Evolutionary conservation across 2,888 invertebrate genomes (phyloP), one percentile per base, ranked within the genome.

Genomic region (Metallyticus violacea): DNA sequence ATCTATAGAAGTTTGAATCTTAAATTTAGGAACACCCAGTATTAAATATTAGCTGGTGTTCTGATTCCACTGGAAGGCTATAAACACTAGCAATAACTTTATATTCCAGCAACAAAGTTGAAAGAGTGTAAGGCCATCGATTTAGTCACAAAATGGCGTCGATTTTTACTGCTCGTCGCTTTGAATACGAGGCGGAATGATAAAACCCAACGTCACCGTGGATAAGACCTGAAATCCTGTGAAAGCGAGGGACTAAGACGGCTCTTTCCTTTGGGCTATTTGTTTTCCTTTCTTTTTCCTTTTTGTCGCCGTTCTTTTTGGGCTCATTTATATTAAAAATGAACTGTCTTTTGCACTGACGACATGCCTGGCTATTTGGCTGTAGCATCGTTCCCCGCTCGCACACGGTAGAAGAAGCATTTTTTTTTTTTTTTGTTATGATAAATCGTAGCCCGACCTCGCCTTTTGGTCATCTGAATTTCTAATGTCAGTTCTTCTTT

Each of bases 401-500:
- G 86, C 78, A 82, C 82, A 26, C 77, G 40, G 83, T 83, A 83
- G n/a, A 62, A 40, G 40, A 7, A 30, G 30, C 30, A 6, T 86
- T 86, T 81, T 62, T 81, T 83, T 26, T 82, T 79, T 22, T 86
- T 40, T 76, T 86, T 81, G 26, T 87, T 85, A 78, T 87, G 87
- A 87, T 87, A 87, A 86, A 87, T 87, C 87, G 87, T 79, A 76
- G 83, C 77, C 26, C 82, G 85, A 89, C 90, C 90, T 90, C 89
- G 90, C 90, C 90, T 89, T 90, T 89, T 90, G 91, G 91, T 91
- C 91, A 91, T 91, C 91, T 91, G 91, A 91, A 91, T 91, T 91
- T 91, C 91, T 91, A 91, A 91, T 91, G 91, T 88, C 87, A 79
- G 82, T 86, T 62, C 77, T 28, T n/a, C 28, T 77, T 77, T 27